These are phyloP conservation scores for Sitta europaea DNA, from an alignment of 2,113 vertebrate genomes.

Conservation along the genomic window DNA sequence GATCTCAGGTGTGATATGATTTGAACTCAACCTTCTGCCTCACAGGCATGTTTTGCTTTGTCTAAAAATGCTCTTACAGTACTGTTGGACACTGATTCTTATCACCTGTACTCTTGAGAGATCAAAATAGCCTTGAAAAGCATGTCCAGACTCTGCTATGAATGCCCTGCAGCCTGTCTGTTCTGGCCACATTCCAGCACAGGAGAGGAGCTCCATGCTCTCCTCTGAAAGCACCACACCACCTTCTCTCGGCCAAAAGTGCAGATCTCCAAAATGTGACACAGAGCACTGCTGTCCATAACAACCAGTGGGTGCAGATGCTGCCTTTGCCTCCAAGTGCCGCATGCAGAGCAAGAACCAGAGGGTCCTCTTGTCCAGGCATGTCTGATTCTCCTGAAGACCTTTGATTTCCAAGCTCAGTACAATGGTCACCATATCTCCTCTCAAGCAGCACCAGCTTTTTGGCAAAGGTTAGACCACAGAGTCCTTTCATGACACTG, in stretches of 20 bases:
- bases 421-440: no score
- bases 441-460: neutral
- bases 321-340: neutral
- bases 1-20: neutral
- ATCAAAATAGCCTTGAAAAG: constrained; percentile 1
- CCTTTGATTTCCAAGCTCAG: neutral
- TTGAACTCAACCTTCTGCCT: neutral
- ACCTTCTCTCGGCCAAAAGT: neutral
- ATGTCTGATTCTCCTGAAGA: neutral
- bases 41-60: neutral
- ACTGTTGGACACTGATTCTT: neutral
- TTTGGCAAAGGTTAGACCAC: neutral
- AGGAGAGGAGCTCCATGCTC: neutral
- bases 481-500: neutral
- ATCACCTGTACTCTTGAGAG: constrained; percentile 9
- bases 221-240: neutral
- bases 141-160: neutral
- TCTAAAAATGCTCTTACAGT: neutral
- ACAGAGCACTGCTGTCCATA: neutral
- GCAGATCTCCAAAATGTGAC: neutral
- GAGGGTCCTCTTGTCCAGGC: neutral
- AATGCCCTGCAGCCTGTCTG: accelerated
- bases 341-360: neutral
- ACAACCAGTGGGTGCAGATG: accelerated
- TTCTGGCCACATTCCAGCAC: neutral